These are phyloP conservation scores for Limonius californicus DNA, from an alignment of 1,140 invertebrate genomes.

Conservation along the genomic window DNA sequence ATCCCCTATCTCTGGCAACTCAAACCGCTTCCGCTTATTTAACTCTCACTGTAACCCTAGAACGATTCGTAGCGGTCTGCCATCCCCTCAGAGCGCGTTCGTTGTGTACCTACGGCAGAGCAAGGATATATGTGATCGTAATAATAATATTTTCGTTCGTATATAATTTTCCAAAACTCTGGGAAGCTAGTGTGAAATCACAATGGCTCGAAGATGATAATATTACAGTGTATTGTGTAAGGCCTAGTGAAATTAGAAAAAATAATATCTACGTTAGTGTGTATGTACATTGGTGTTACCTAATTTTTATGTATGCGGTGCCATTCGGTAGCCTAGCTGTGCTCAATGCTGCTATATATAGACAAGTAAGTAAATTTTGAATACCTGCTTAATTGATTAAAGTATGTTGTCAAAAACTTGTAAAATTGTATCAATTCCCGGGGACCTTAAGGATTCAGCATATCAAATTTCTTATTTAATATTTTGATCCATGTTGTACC, in stretches of 20 bases:
- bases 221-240: constrained; percentile 66
- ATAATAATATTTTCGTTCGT: constrained; percentile 78
- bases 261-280: constrained; percentile 74
- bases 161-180: constrained; percentile 83
- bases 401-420: no score
- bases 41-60: constrained; percentile 91
- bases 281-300: constrained; percentile 90
- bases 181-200: constrained; percentile 57
- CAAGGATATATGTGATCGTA: constrained; percentile 77
- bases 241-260: constrained; percentile 64
- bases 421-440: no score
- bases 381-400: not conserved
- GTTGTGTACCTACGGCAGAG: constrained; percentile 86
- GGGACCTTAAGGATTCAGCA: no score
- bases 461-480: no score
- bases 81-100: constrained; percentile 84
- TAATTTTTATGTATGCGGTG: constrained; percentile 87
- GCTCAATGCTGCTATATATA: constrained; percentile 87
- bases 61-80: constrained; percentile 94
- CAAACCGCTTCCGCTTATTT: constrained; percentile 94
- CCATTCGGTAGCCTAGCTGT: constrained; percentile 81
- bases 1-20: constrained; percentile 81
- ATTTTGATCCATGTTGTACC: no score
- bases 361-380: constrained; percentile 55
- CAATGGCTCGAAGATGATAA: constrained; percentile 53